Evolutionary conservation across 2,797 vertebrate species (phyloP).

Genomic region (Oceanodroma leucorhoa): DNA sequence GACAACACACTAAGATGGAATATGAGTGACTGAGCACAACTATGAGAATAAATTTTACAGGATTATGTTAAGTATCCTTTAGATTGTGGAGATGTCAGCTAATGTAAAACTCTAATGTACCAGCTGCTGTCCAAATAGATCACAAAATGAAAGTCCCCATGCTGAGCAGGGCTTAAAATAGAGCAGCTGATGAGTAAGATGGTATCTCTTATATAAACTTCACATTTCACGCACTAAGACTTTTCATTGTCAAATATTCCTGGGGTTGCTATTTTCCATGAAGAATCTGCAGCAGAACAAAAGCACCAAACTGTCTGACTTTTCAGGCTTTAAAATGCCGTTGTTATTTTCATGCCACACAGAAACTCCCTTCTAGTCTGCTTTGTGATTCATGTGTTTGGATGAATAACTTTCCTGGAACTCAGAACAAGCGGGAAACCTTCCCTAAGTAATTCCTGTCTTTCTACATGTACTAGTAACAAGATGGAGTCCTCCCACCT

Average conservation of each 20-base stretch:
- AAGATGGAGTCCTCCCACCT: constrained; percentile 52
- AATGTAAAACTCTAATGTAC: background rate
- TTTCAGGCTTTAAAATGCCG: background rate
- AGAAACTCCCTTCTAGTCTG: constrained; percentile 72
- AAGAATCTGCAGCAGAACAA: constrained; percentile 12
- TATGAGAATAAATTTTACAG: constrained; percentile 9
- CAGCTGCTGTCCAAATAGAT: constrained; percentile 56
- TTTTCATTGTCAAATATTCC: background rate
- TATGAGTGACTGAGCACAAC: background rate
- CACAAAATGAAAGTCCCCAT: constrained; percentile 26
- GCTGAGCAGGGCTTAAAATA: constrained; percentile 45
- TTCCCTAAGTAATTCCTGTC: constrained; percentile 75
- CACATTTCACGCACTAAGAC: background rate
- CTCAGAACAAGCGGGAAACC: constrained; percentile 70
- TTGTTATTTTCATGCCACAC: constrained; percentile 24
- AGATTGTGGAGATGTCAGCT: constrained; percentile 23
- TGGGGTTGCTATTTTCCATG: background rate
- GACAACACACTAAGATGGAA: background rate
- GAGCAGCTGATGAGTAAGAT: constrained; percentile 47
- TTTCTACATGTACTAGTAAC: constrained; percentile 48
- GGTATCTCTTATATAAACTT: constrained; percentile 35
- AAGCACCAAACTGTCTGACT: background rate
- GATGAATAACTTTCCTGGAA: constrained; percentile 74
- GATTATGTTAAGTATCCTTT: background rate
- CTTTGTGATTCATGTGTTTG: constrained; percentile 73